Base-by-base conservation (phyloP, 2,888 invertebrate genomes). In the Agrenia bidenticulata region DNA sequence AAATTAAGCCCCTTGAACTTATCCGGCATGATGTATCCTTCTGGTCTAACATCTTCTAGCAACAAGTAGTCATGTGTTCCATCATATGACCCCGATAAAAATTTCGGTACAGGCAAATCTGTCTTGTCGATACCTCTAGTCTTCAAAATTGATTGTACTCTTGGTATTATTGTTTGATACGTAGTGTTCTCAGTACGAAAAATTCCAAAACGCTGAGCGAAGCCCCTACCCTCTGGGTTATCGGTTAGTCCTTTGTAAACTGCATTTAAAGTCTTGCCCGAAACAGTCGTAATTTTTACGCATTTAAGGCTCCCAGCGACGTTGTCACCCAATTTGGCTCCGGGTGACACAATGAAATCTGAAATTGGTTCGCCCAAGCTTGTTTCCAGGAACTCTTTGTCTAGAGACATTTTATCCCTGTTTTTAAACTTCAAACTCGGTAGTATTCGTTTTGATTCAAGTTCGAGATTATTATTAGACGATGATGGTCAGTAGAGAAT, bases 1-100 rank as follows among this genome's bases (percentile, higher is more conserved):
- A 67, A 23, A 13, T 19, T 63, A 0, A 72, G 58, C 0, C 70
- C 66, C 0, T 23, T 39, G 42, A 49, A 64, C 42, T 75, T 73
- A 27, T 75, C 65, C 0, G 63, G 65, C 73, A 75, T 73, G 54
- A 61, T 63, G 51, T 64, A 75, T 0, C 73, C 72, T 26, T 53
- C 9, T 2, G 64, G 63, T 15, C 72, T 56, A 2, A 75, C 53
- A 42, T 75, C 72, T 57, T 73, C 68, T 49, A 75, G 58, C 1
- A 55, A 51, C 9, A 72, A 19, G 57, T 60, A 72, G 21, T 57
- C 63, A 11, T 63, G 54, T 0, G 23, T 9, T 2, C 50, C 61
- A n/a, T 23, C 55, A 27, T 66, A 63, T 1, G 24, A 32, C 2
- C 61, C 55, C 1, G 49, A 54, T 41, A 49, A 66, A 45, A 63